Base-by-base conservation (phyloP, 1,140 invertebrate species). In the Brachystomella parvula region DNA sequence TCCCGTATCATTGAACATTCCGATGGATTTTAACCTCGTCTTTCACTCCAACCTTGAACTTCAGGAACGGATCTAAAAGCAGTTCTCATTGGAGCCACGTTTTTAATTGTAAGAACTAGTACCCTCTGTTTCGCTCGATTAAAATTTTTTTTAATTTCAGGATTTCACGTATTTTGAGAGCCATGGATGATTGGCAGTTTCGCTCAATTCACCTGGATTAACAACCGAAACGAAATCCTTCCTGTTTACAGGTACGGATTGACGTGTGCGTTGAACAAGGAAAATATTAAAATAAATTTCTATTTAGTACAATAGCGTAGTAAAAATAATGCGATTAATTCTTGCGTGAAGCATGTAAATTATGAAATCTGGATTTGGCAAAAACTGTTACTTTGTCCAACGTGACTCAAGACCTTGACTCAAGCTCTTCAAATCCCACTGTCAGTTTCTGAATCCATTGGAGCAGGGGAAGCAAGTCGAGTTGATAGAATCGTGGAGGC, bases 401-500 rank as follows among this genome's bases (percentile, higher is more conserved):
- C 39, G n/a, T 12, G 39, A 9, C 39, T n/a, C n/a, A n/a, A n/a
- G 39, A 44, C n/a, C n/a, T 44, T 44, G 12, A 17, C 24, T 53
- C 12, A 63, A 60, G 39, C n/a, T n/a, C n/a, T 2, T 69, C 62
- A 66, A 35, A 68, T 32, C 29, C 64, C 67, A 61, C 67, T 70
- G 26, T 72, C 69, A 59, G 67, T 71, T 19, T 71, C 69, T 12
- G 69, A 71, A 31, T 67, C 69, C n/a, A 64, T 47, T 15, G 44
- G 57, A 33, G 56, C 57, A 17, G 69, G 69, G 6, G 69, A 68
- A 3, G 69, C 28, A 2, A 66, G 64, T 47, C 66, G 58, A 33
- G 69, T 67, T 53, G 66, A 64, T 39, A 71, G 64, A 35, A 71
- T 49, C 35, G 69, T 49, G 28, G 69, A 71, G 12, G 69, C 69